These are phyloP conservation scores for Cerastoderma edule DNA, from an alignment of 2,888 invertebrate species.

Conservation along the genomic window DNA sequence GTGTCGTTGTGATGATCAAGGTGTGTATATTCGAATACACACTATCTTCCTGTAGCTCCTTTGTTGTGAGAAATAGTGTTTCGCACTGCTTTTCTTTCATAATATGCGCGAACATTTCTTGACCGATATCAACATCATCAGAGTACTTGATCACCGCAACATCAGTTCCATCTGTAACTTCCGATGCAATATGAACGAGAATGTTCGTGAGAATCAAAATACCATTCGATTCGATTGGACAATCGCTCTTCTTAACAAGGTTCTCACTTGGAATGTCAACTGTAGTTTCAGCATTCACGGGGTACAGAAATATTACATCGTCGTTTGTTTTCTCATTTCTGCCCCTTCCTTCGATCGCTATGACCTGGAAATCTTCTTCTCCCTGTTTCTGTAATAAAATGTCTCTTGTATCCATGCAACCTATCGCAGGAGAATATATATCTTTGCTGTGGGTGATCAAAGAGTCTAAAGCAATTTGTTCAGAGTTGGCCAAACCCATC, in stretches of 20 bases:
- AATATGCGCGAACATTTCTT: background rate
- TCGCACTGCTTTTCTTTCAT: background rate
- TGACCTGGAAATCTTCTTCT: background rate
- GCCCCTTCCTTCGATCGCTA: slow-evolving; percentile 6
- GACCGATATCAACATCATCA: background rate
- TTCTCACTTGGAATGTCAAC: background rate
- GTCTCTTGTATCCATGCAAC: background rate
- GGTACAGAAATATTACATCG: background rate
- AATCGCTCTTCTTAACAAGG: background rate
- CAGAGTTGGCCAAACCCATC: too few species aligned
- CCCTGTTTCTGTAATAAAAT: background rate
- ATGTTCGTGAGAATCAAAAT: background rate
- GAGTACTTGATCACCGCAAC: background rate
- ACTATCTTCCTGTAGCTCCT: background rate
- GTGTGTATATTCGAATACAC: too few species aligned
- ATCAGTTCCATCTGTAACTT: background rate
- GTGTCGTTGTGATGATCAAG: background rate
- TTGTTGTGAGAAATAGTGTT: background rate
- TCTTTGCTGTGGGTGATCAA: background rate
- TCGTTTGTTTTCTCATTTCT: background rate
- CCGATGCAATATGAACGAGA: background rate
- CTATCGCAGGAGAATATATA: background rate
- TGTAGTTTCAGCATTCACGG: background rate
- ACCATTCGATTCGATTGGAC: background rate
- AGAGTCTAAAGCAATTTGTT: background rate